phyloP scores from a whole-genome alignment of 2,888 invertebrate genomes.

The Meghimatium bilineatum region DNA sequence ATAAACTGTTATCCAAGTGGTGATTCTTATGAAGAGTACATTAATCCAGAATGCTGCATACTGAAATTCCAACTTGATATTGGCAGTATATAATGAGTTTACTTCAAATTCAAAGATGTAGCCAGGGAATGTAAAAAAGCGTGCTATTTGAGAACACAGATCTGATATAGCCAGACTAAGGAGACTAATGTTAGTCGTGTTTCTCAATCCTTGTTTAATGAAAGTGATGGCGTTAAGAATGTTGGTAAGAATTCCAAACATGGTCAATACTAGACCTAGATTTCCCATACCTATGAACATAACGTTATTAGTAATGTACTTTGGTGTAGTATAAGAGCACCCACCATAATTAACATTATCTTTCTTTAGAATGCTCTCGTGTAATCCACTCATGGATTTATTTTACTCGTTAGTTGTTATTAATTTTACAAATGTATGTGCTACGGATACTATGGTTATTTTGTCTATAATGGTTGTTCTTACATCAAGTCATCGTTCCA shows the following conservation, averaged over 20 bases:
- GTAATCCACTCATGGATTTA: no score
- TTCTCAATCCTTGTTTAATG: neutral
- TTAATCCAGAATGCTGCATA: neutral
- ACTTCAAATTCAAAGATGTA: no score
- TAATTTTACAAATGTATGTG: no score
- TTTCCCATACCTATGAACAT: neutral
- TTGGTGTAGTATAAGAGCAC: no score
- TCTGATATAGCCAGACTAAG: conserved; percentile 12
- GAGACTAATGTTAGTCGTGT: conserved; percentile 18
- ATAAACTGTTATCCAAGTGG: neutral
- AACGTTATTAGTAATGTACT: neutral
- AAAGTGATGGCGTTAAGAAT: conserved; percentile 22
- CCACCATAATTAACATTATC: no score
- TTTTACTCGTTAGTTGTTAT: no score
- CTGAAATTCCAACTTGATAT: neutral
- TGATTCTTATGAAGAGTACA: conserved; percentile 4
- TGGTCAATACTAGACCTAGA: neutral
- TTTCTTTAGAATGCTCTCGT: no score
- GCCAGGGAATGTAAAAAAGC: no score
- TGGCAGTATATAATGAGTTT: no score
- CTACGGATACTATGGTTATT: no score
- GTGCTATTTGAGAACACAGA: neutral
- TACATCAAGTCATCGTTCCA: no score
- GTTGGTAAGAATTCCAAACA: conserved; percentile 6
- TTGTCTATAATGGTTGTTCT: no score